Evolutionary conservation across 2,888 invertebrate genomes (phyloP).

Genomic region (Diplolepis rosae): DNA sequence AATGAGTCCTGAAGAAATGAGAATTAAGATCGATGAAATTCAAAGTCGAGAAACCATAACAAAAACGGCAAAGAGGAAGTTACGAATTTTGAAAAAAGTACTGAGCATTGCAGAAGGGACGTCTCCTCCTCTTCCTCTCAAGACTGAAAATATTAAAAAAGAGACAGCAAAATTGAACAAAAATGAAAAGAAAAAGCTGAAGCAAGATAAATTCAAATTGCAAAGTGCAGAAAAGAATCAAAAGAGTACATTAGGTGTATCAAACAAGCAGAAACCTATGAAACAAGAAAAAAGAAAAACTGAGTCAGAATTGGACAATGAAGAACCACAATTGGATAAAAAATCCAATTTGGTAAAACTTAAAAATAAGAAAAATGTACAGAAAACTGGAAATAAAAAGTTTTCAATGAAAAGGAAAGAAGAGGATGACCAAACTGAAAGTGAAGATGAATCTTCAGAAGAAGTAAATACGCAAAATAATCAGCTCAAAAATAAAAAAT

Average conservation of each 20-base stretch:
- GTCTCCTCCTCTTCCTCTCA: background rate
- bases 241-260: background rate
- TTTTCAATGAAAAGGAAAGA: background rate
- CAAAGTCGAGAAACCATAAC: conserved; percentile 47
- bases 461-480: background rate
- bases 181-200: conserved; percentile 1
- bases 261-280: background rate
- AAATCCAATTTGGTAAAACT: background rate
- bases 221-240: background rate
- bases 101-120: conserved; percentile 42
- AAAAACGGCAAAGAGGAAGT: conserved; percentile 57
- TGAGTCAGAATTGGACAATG: background rate
- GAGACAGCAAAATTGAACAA: background rate
- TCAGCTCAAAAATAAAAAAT: background rate
- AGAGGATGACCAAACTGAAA: conserved; percentile 10
- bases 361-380: background rate
- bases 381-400: background rate
- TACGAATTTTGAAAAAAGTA: conserved; percentile 54
- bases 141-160: background rate
- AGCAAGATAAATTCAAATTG: background rate
- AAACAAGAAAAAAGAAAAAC: background rate
- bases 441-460: conserved; percentile 20
- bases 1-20: conserved; percentile 45
- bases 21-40: conserved; percentile 53
- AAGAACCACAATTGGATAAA: background rate